These are phyloP conservation scores for Centropristis striata DNA, from an alignment of 2,113 vertebrate genomes.

Conservation along the genomic window DNA sequence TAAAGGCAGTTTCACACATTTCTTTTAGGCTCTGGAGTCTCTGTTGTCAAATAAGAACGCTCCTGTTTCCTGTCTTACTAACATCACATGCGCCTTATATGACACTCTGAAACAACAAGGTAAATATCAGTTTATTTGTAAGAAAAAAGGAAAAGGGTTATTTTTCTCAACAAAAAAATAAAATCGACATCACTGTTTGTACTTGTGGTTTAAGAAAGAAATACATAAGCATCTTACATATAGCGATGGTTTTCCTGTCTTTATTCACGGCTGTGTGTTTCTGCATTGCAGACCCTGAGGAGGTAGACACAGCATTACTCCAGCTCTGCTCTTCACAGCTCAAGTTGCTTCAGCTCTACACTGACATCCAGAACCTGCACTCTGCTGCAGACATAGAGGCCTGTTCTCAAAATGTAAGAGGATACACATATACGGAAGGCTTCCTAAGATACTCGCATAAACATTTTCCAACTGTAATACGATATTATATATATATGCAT, in stretches of 20 bases:
- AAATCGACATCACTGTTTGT: no score
- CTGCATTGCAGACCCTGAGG: conserved; percentile 87
- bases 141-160: no score
- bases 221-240: background rate
- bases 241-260: background rate
- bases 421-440: background rate
- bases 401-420: conserved; percentile 71
- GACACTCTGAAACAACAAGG: conserved; percentile 91
- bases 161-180: no score
- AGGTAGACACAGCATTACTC: conserved; percentile 90
- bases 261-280: background rate
- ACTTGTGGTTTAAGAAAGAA: no score
- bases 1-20: conserved; percentile 39
- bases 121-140: conserved; percentile 51
- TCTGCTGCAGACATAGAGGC: conserved; percentile 66
- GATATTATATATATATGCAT: background rate
- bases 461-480: background rate
- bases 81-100: conserved; percentile 87
- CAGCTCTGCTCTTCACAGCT: conserved; percentile 91
- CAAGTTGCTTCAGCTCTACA: conserved; percentile 92
- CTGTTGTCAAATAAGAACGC: conserved; percentile 89
- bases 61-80: conserved; percentile 90
- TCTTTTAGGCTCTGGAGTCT: conserved; percentile 92
- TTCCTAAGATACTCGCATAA: background rate
- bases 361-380: conserved; percentile 89